Percentiles rank a stretch among this genome's conserved stretches.
phyloP scores from a whole-genome alignment of 2,888 invertebrate species.

The Ptychoptera contaminata region DNA sequence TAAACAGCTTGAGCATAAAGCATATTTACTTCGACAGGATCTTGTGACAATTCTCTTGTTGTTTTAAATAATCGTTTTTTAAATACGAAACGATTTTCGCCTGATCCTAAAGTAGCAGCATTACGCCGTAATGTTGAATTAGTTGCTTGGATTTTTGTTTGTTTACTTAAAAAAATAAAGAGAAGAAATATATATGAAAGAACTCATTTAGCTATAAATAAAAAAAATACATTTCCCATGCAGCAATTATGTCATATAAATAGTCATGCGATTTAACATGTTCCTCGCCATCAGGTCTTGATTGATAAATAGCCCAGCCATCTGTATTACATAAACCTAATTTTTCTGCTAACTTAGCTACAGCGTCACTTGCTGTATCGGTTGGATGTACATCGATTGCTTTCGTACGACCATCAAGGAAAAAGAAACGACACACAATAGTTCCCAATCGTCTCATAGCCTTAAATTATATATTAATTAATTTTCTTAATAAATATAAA shows the following conservation, averaged over 20 bases:
- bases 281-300: constrained; percentile 71
- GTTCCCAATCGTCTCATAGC: constrained; percentile 83
- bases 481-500: not conserved
- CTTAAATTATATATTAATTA: constrained; percentile 26
- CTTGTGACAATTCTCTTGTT: constrained; percentile 79
- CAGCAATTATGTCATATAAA: constrained; percentile 83
- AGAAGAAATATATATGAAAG: not conserved
- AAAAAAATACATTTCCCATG: constrained; percentile 71
- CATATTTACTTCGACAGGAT: constrained; percentile 87
- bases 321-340: constrained; percentile 67
- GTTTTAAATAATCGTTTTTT: constrained; percentile 79
- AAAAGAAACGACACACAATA: constrained; percentile 86
- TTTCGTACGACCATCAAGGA: constrained; percentile 87
- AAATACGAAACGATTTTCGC: constrained; percentile 84
- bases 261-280: constrained; percentile 85
- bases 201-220: not conserved
- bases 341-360: constrained; percentile 76
- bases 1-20: constrained; percentile 91
- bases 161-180: constrained; percentile 30
- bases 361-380: constrained; percentile 83
- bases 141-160: constrained; percentile 36
- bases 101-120: constrained; percentile 59
- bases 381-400: constrained; percentile 91
- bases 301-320: constrained; percentile 92
- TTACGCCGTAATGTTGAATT: constrained; percentile 37